These are phyloP conservation scores for Iselma pallidipennis DNA, from an alignment of 2,888 invertebrate genomes.

Conservation along the genomic window DNA sequence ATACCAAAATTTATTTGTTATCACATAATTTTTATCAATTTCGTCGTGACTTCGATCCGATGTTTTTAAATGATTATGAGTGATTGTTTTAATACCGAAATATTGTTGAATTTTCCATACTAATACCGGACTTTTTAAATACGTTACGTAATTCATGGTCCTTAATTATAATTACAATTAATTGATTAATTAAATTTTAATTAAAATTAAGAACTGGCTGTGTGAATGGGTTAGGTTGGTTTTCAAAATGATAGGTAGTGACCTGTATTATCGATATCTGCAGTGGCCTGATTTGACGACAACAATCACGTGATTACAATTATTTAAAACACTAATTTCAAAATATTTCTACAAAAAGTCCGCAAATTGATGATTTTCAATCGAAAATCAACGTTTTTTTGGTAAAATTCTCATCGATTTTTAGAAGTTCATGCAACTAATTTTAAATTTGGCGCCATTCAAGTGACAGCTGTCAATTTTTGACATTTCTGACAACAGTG, in stretches of 20 bases:
- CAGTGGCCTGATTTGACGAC: background rate
- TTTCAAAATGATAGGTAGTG: background rate
- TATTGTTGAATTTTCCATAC: conserved; percentile 79
- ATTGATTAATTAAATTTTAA: no score
- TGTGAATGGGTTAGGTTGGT: background rate
- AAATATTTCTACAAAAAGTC: no score
- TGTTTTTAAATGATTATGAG: conserved; percentile 17
- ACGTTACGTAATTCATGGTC: conserved; percentile 58
- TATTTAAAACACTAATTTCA: no score
- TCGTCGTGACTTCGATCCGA: conserved; percentile 42
- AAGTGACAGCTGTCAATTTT: background rate
- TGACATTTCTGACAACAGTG: background rate
- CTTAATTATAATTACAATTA: background rate
- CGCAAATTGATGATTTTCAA: no score
- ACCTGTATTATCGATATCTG: background rate
- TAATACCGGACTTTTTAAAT: conserved; percentile 74
- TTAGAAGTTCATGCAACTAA: background rate
- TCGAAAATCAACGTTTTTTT: background rate
- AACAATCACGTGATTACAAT: background rate
- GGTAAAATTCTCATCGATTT: background rate
- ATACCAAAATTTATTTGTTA: conserved; percentile 80
- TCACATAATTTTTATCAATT: conserved; percentile 51
- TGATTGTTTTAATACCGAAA: conserved; percentile 69
- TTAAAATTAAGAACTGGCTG: no score
- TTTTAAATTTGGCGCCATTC: background rate